Base-by-base conservation (phyloP, 2,113 vertebrate genomes). In the Gobiocypris rarus region DNA sequence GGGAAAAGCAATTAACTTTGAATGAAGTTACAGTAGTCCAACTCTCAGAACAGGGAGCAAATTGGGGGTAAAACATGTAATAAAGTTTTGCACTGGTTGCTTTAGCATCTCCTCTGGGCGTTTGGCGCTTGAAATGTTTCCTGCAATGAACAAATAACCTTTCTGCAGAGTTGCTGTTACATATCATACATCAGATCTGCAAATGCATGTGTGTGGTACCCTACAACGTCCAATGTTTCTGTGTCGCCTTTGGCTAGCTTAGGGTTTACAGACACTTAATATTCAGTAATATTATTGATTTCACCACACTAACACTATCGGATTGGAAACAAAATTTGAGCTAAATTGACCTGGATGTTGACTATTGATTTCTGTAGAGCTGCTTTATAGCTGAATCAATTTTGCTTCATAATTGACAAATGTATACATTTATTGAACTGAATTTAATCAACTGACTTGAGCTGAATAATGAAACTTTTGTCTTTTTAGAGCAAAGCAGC, bases 101-200 rank as follows among this genome's bases (percentile, higher is more conserved):
- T 56, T 77, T 34, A 56, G 45, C 61, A 52, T 69, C 75, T 84
- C 26, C 9, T 48, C 43, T 45, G 71, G 45, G 58, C 28, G 3
- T 54, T 54, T 79, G 45, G n/a, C 70, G 50, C 28, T 65, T 74
- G 28, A 67, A 81, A 75, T 63, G 59, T 38, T 58, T 45, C 73
- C 59, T 67, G 43, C 61, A 61, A 50, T 61, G 50, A 73, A 80
- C 56, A 43, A 56, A 78, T 38, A 41, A 59, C 3, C 0, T 45
- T 61, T 26, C 13, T 78, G 56, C 56, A 78, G 75, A 78, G 75
- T 59, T 78, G 38, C 56, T 61, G 56, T 56, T 58, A 58, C n/a
- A 61, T 41, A 78, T 78, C 56, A 4, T 56, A 78, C 56, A 63
- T 11, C 38, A 24, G 34, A 78, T 78, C 76, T 78, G 34, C 38